Base-by-base conservation (phyloP, 35 echinoderm and acorn worm species). In the Eucidaris tribuloides region DNA sequence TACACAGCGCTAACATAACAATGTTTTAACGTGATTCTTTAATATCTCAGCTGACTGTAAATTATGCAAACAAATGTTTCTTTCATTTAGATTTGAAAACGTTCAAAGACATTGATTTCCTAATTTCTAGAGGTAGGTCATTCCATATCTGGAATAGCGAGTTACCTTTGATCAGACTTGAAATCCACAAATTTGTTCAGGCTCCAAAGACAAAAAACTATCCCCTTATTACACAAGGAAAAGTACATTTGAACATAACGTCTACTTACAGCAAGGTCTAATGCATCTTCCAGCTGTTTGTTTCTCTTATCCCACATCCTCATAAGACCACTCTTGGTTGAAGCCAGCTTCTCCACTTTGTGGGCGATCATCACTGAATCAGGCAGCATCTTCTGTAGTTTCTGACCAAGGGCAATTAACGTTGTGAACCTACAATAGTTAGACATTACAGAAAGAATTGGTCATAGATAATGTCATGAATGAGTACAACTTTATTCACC, bases 231-330 rank as follows among this genome's bases (percentile, higher is more conserved):
- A 13, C 9, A n/a, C 9, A 13, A 9, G 9, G n/a, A 13, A 54
- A 54, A 54, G 49, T 15, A 17, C 48, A 64, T 81, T 41, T 62
- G 13, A 63, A 81, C 28, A 20, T 45, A 31, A 45, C 20, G 23
- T 66, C 0, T 34, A 96, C 93, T 96, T 31, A 96, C 90, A 28
- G 82, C 83, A n/a, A 99, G 61, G 55, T 93, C 87, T 42, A 97
- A 68, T 24, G 90, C 80, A 79, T 89, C 82, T 52, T 89, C 52
- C 62, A 97, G 79, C 36, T 92, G 94, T 79, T 83, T 85, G 55
- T 93, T 99, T 46, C 91, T 89, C 79, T 92, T 99, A 19, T 93
- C 90, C 96, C 96, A 99, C 35, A 59, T 65, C 30, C 72, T 58
- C 36, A 81, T 64, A 27, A 99, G 65, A 31, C 86, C 31, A 20